Percentiles rank a stretch among this genome's conserved stretches.
Evolutionary conservation across 2,113 vertebrate species (phyloP).

Genomic region (Anas platyrhynchos): DNA sequence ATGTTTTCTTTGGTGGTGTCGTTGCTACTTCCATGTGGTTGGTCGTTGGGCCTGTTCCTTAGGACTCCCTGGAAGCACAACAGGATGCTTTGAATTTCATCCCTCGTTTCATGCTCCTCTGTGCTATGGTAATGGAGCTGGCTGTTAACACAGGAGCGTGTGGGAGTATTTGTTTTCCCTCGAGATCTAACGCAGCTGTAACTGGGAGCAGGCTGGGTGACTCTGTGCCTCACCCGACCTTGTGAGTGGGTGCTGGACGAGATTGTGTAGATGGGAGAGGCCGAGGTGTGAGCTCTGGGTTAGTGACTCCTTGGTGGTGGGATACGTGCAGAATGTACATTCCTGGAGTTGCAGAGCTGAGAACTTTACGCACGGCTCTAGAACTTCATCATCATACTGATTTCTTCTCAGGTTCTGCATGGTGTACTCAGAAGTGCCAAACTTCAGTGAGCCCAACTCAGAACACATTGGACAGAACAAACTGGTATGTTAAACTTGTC

Average conservation of each 20-base stretch:
- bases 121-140: neutral
- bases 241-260: neutral
- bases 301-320: neutral
- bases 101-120: neutral
- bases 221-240: neutral
- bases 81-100: neutral
- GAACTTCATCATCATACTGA: neutral
- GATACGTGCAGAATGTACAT: neutral
- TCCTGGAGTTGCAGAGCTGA: neutral
- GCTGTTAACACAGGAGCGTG: neutral
- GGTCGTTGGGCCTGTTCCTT: neutral
- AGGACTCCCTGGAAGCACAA: neutral
- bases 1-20: neutral
- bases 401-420: constrained; percentile 91
- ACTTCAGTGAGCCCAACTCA: constrained; percentile 96
- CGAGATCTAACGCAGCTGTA: neutral
- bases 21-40: neutral
- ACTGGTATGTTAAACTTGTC: constrained; percentile 78
- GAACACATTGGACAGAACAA: constrained; percentile 90
- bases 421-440: constrained; percentile 99
- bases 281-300: neutral
- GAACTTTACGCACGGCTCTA: neutral
- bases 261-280: neutral
- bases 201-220: neutral
- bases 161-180: neutral